Evolutionary conservation across 2,797 vertebrate species (phyloP).

Genomic region (Furcifer pardalis): DNA sequence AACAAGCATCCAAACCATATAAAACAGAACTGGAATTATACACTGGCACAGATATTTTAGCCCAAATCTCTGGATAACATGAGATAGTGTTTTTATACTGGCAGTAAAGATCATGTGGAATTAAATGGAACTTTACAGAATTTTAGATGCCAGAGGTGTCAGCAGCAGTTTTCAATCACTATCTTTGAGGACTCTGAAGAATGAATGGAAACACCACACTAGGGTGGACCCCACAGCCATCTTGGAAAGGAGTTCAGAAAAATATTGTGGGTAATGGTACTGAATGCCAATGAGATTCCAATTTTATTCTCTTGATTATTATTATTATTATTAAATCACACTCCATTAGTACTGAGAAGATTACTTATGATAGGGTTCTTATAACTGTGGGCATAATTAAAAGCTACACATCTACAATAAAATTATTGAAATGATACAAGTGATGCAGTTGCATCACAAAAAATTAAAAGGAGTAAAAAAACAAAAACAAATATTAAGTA

Average conservation of each 20-base stretch:
- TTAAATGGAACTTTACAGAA: not conserved
- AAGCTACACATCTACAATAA: not conserved
- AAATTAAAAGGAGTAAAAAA: not conserved
- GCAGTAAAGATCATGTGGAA: not conserved
- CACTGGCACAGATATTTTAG: not conserved
- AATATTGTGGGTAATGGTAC: not conserved
- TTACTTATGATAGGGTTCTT: not conserved
- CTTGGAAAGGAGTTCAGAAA: not conserved
- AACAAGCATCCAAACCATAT: not conserved
- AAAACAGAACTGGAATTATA: not conserved
- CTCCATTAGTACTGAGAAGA: not conserved
- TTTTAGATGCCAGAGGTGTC: no score
- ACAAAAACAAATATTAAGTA: not conserved
- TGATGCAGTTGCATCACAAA: no score
- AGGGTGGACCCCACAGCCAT: no score
- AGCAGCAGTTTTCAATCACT: no score
- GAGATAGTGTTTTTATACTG: not conserved
- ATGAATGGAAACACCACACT: no score
- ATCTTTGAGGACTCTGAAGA: no score
- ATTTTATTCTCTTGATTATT: not conserved
- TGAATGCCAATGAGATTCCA: not conserved
- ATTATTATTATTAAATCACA: no score
- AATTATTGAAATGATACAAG: not conserved
- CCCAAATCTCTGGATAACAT: not conserved
- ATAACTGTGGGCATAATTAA: not conserved